Conservation (phyloP, 53 echinoderm and acorn worm genomes). For the Crossaster papposus region DNA sequence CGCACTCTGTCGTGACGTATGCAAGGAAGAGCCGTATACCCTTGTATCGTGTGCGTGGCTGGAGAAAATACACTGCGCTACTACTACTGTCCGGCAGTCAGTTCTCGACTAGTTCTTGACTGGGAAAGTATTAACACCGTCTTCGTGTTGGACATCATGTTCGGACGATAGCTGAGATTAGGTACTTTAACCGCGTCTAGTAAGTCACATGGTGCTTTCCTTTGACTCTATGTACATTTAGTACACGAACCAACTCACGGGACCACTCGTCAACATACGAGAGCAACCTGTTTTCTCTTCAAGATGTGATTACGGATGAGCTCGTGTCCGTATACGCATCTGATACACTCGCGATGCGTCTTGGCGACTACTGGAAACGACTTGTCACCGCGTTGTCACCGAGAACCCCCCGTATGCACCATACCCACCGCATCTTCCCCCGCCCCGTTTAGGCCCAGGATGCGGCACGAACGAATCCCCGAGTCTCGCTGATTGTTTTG, state of each 20-base stretch:
- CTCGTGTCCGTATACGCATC: neutral
- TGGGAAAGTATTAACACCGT: neutral
- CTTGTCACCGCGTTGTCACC: neutral
- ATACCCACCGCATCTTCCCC: neutral
- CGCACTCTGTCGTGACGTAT: constrained; percentile 2
- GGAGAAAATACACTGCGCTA: constrained; percentile 2
- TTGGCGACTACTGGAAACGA: neutral
- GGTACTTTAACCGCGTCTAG: neutral
- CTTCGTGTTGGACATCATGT: neutral
- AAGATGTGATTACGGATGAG: constrained; percentile 1
- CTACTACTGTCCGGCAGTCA: neutral
- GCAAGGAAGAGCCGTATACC: neutral
- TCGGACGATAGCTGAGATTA: neutral
- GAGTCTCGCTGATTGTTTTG: neutral
- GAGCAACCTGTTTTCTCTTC: neutral
- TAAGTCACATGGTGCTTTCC: neutral
- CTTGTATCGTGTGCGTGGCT: neutral
- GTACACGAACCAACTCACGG: neutral
- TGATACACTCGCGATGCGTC: neutral
- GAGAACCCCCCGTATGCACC: neutral
- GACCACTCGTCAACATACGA: neutral
- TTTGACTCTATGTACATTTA: too few species aligned
- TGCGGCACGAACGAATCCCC: neutral
- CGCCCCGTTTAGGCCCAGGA: neutral
- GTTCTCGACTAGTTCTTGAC: neutral